Evolutionary conservation across 2,888 invertebrate species (phyloP).

Genomic region (Meloe dianella): DNA sequence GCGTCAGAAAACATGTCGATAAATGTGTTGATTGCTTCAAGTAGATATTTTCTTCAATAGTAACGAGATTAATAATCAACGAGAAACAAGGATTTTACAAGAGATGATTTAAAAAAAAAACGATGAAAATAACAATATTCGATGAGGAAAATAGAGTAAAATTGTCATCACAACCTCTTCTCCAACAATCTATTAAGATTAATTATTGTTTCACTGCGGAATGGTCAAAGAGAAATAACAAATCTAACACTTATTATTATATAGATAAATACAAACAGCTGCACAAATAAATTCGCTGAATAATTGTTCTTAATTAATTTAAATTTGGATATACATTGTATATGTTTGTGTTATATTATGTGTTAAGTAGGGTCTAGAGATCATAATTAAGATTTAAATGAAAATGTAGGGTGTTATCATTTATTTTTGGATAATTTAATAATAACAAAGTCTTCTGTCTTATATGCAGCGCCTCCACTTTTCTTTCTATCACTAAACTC

Average conservation of each 20-base stretch:
- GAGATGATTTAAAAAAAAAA: neutral
- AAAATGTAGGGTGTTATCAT: neutral
- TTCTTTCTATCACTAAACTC: neutral
- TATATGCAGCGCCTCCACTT: neutral
- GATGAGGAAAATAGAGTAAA: constrained; percentile 1
- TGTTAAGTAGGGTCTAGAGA: neutral
- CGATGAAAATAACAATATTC: neutral
- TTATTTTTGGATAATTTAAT: neutral
- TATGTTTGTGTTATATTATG: neutral
- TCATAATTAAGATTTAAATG: neutral
- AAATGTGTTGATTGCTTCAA: constrained; percentile 4
- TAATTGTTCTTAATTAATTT: constrained; percentile 27
- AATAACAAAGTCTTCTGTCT: neutral
- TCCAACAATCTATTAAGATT: constrained; percentile 22
- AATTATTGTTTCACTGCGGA: constrained; percentile 23
- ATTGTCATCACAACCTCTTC: neutral
- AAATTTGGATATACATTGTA: constrained; percentile 19
- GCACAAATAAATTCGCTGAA: constrained; percentile 28
- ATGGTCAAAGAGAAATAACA: constrained; percentile 23
- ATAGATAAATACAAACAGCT: constrained; percentile 23
- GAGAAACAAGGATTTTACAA: neutral
- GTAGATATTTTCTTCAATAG: neutral
- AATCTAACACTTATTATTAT: constrained; percentile 5
- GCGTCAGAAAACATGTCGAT: constrained; percentile 8
- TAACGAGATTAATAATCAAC: neutral